Percentiles rank a stretch among this genome's conserved stretches.
These are phyloP conservation scores for Melipona quadrifasciata DNA, from an alignment of 1,140 invertebrate genomes.

Conservation along the genomic window DNA sequence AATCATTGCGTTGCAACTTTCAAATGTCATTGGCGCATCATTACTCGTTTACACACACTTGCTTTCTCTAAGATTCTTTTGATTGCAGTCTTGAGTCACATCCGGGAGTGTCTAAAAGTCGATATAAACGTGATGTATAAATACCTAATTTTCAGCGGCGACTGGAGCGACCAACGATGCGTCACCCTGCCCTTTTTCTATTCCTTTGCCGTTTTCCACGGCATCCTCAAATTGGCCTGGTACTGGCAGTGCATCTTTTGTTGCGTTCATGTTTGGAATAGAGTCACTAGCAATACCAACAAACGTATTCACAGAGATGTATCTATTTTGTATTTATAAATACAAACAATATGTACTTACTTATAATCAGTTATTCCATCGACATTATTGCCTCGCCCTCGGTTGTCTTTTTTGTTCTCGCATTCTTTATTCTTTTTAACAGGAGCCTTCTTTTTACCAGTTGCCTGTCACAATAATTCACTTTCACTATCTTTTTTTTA, in stretches of 20 bases:
- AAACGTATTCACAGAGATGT: not conserved
- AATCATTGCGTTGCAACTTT: not conserved
- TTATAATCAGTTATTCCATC: slow-evolving; percentile 74
- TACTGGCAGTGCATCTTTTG: slow-evolving; percentile 68
- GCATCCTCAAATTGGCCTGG: slow-evolving; percentile 74
- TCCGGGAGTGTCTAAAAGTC: slow-evolving; percentile 70
- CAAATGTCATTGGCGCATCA: slow-evolving; percentile 62
- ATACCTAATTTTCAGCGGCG: slow-evolving; percentile 65
- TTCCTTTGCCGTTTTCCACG: slow-evolving; percentile 66
- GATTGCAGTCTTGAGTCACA: slow-evolving; percentile 77
- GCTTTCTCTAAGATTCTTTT: slow-evolving; percentile 65
- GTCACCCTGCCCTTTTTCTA: slow-evolving; percentile 74
- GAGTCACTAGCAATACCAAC: slow-evolving; percentile 63
- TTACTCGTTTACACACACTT: slow-evolving; percentile 60
- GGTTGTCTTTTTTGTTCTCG: slow-evolving; percentile 69
- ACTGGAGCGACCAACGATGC: slow-evolving; percentile 62
- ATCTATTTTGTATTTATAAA: not conserved
- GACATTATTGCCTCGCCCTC: slow-evolving; percentile 70
- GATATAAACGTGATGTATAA: slow-evolving; percentile 51
- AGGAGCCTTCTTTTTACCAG: slow-evolving; percentile 76
- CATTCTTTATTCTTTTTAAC: slow-evolving; percentile 77
- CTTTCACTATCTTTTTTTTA: not conserved
- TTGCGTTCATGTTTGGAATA: slow-evolving; percentile 64
- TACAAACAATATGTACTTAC: slow-evolving; percentile 60
- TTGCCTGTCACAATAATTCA: slow-evolving; percentile 64